A percentile compares a stretch with the other conserved stretches of the same genome.
These are phyloP conservation scores for Sylvietta virens DNA, from an alignment of 2,113 vertebrate species.

Conservation along the genomic window DNA sequence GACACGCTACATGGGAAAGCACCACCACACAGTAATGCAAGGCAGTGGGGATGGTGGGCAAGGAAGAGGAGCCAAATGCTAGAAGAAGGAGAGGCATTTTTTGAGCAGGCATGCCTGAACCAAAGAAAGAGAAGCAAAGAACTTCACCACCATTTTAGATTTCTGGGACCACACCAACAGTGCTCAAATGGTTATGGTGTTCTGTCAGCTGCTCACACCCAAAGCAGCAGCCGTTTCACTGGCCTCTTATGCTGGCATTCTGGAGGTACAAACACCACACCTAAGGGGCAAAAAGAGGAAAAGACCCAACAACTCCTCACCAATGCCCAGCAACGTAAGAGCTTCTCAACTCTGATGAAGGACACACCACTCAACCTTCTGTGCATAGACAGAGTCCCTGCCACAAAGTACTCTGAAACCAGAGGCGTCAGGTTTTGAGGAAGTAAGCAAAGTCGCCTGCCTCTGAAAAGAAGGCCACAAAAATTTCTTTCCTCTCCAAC, in stretches of 20 bases:
- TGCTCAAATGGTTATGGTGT: background rate
- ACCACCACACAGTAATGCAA: background rate
- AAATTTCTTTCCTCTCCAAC: background rate
- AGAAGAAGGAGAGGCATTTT: background rate
- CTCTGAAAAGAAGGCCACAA: background rate
- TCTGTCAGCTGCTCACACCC: background rate
- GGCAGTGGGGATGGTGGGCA: background rate
- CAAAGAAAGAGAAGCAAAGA: background rate
- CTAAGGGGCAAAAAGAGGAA: background rate
- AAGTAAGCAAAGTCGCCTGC: background rate
- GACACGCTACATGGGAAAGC: background rate
- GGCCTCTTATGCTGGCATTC: background rate
- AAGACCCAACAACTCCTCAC: background rate
- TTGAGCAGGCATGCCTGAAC: background rate
- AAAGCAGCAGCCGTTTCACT: background rate
- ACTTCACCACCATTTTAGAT: background rate
- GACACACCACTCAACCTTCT: background rate
- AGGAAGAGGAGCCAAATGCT: background rate
- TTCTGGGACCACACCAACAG: background rate
- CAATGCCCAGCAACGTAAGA: background rate
- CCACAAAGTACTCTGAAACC: background rate
- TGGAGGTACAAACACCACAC: background rate
- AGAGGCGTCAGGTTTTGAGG: background rate
- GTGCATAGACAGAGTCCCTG: background rate
- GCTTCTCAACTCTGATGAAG: background rate